A percentile compares a stretch with the other conserved stretches of the same genome.
These are phyloP conservation scores for Crambe crambe DNA, from an alignment of 37 sponge, comb jelly and placozoan species.

Conservation along the genomic window DNA sequence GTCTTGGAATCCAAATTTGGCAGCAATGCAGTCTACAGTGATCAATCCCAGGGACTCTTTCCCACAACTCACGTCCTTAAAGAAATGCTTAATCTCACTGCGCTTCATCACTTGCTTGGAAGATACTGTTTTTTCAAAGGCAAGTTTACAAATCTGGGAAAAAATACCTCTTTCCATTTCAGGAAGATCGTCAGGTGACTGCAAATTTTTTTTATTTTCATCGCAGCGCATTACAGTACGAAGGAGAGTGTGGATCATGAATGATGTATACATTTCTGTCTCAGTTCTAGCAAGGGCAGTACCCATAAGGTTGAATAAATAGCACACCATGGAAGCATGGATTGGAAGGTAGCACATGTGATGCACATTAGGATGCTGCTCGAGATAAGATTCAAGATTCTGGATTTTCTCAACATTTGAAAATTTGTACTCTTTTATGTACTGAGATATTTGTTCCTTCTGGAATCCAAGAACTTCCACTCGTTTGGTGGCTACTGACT, in stretches of 20 bases:
- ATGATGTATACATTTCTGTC: slow-evolving; percentile 23
- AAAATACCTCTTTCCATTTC: background rate
- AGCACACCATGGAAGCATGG: slow-evolving; percentile 24
- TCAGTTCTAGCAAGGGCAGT: slow-evolving; percentile 8
- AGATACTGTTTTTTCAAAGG: background rate
- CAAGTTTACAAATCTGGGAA: slow-evolving; percentile 12
- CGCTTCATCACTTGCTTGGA: background rate
- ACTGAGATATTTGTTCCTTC: slow-evolving; percentile 4
- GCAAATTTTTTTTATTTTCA: background rate
- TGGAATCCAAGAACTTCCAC: slow-evolving; percentile 36
- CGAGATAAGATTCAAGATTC: background rate
- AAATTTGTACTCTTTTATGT: slow-evolving; percentile 2
- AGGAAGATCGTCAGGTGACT: background rate
- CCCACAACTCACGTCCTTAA: background rate
- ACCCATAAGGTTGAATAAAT: slow-evolving; percentile 6
- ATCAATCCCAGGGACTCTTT: slow-evolving; percentile 13
- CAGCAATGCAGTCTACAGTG: background rate
- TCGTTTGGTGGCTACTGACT: background rate
- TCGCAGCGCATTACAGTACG: background rate
- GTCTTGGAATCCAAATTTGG: background rate
- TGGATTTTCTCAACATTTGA: background rate
- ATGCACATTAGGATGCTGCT: background rate
- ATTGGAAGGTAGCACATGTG: slow-evolving; percentile 47
- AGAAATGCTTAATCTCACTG: background rate
- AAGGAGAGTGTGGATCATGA: background rate